Conservation (phyloP, 2,113 vertebrate genomes). For the Tor tambroides region DNA sequence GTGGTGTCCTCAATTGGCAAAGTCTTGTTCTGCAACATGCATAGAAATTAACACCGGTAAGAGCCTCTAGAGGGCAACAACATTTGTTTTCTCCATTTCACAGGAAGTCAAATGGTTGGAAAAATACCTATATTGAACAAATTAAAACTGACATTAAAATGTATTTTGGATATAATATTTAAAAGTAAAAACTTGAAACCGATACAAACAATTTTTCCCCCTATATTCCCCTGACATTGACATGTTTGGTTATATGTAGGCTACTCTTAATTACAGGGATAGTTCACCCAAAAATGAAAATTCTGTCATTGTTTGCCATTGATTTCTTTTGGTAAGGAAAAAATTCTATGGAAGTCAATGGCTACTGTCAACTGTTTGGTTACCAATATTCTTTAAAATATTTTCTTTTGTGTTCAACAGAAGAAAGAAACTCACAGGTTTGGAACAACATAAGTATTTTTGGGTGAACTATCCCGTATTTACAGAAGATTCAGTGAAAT, state of each 20-base stretch:
- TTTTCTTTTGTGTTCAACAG: background rate
- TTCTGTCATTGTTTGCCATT: background rate
- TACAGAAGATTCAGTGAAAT: background rate
- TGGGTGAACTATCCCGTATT: background rate
- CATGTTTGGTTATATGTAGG: background rate
- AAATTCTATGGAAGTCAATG: background rate
- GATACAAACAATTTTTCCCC: no score
- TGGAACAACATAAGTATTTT: background rate
- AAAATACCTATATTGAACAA: background rate
- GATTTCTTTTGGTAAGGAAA: background rate
- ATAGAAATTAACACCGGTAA: constrained; percentile 9
- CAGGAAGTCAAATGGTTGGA: background rate
- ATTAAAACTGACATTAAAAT: no score
- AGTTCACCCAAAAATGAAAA: background rate
- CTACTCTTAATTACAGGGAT: background rate
- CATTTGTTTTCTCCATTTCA: background rate
- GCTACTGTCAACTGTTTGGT: background rate
- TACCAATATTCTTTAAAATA: background rate
- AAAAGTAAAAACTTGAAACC: no score
- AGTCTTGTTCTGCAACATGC: constrained; percentile 85
- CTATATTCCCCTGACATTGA: no score
- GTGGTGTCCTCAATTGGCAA: constrained; percentile 93
- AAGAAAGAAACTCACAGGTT: background rate
- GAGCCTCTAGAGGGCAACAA: constrained; percentile 66
- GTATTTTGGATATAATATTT: no score